Percentiles rank a stretch among this genome's conserved stretches.
Conservation (phyloP, 2,888 invertebrate species). For the Spodoptera picta region DNA sequence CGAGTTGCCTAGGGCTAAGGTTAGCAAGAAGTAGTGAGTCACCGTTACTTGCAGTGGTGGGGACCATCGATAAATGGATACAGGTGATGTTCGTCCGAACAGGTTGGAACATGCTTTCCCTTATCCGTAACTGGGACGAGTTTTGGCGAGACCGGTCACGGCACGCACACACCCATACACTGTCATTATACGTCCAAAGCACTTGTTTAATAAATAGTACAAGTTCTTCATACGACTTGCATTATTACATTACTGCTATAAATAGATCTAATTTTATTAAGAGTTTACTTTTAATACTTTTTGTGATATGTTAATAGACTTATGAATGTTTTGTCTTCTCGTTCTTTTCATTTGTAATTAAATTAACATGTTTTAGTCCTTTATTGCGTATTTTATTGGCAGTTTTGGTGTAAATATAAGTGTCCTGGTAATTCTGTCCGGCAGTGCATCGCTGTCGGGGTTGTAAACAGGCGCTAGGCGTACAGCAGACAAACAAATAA, state of each 20-base stretch:
- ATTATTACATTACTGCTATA: too few species aligned
- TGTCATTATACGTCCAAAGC: too few species aligned
- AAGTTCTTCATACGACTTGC: too few species aligned
- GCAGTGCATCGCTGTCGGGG: slow-evolving; percentile 37
- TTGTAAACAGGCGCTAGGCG: slow-evolving; percentile 29
- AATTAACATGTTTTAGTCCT: not conserved
- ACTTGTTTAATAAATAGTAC: too few species aligned
- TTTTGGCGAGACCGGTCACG: not conserved
- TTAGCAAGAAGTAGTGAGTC: slow-evolving; percentile 4
- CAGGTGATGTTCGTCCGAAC: slow-evolving; percentile 20
- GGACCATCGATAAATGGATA: slow-evolving; percentile 1
- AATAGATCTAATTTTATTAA: too few species aligned
- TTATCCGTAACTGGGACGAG: slow-evolving; percentile 22
- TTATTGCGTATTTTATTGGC: too few species aligned
- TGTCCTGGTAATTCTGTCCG: slow-evolving; percentile 11
- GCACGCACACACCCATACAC: too few species aligned
- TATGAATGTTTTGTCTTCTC: too few species aligned
- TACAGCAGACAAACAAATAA: slow-evolving; percentile 48
- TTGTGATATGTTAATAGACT: too few species aligned
- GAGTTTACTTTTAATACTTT: too few species aligned
- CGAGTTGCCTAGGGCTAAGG: not conserved
- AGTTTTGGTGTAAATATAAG: too few species aligned
- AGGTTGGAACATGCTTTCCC: slow-evolving; percentile 27
- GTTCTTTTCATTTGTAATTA: not conserved
- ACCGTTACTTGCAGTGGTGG: slow-evolving; percentile 2